Base-by-base conservation (phyloP, 2,113 vertebrate species). In the Melanotaenia duboulayi region DNA sequence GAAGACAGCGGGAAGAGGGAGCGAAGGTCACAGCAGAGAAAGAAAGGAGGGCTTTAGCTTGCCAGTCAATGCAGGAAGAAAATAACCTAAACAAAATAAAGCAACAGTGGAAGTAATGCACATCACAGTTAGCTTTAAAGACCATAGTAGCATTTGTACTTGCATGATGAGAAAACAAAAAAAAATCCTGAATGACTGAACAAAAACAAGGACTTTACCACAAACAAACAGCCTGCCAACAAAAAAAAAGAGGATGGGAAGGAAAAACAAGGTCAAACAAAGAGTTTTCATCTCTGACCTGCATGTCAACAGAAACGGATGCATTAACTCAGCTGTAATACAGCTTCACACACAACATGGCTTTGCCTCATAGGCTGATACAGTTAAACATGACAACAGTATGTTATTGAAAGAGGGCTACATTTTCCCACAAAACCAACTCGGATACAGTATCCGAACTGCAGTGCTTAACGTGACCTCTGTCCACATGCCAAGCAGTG, bases 21-120 rank as follows among this genome's bases (percentile, higher is more conserved):
- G 92, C 89, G 83, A 93, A 93, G 93, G 92, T 95, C 94, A 96
- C 95, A 93, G 61, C 59, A 93, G 94, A 95, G 69, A 93, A 93
- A 93, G 92, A 70, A 65, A 87, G 65, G 17, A 78, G 80, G 57
- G 93, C 89, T 93, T 94, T 91, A 94, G 93, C 90, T 92, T 88
- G 93, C 91, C 92, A 90, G 83, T 94, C 91, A 87, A 95, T 90
- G 94, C 93, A 90, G 92, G 93, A 62, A 78, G 75, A 73, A 90
- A 91, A 92, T 73, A 93, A 90, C 50, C 73, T 49, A 71, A 93
- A 92, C 92, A 89, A 92, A 92, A 83, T 86, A 92, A 91, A 92
- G 90, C 94, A 78, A 83, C 90, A 93, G 93, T 78, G 80, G 76
- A 88, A 93, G 89, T 88, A 94, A 94, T 93, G 93, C 94, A 95